Base-by-base conservation (phyloP, 2,113 vertebrate species). In the Callipepla squamata region DNA sequence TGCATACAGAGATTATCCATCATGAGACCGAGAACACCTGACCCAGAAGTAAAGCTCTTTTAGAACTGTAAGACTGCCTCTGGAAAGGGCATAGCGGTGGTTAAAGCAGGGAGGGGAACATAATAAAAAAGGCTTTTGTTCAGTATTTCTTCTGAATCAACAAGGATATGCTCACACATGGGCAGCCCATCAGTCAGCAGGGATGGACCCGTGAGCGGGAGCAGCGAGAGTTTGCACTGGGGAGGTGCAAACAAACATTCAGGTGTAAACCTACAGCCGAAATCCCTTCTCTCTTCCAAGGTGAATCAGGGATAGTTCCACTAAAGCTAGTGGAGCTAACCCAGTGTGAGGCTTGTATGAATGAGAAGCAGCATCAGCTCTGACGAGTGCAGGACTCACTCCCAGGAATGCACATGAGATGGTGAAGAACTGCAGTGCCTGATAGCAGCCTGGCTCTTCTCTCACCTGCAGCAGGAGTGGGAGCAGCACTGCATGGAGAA, bases 1-100 rank as follows among this genome's bases (percentile, higher is more conserved):
- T 78, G 75, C 59, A 87, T 92, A 28, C 72, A 17, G 57, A 83
- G 38, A 87, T 87, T 87, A 92, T 91, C 93, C 68, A 92, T 93
- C 94, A 96, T 11, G 63, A 20, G 30, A 50, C 32, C 8, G 47
- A 82, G 58, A 61, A 45, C 1, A 30, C 38, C 47, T 1, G 0
- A 79, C 65, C 75, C 72, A 44, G 22, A 86, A 74, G 55, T 2
- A 80, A 89, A 92, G 57, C 65, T 63, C 55, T 66, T 78, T 48
- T 20, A 74, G 68, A 93, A 72, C 78, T 87, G 59, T 63, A 89
- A 89, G 78, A 6, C 72, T 57, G 55, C 34, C 59, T 87, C 62
- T 72, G 87, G 42, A 85, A 92, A 85, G 67, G 38, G 59, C 2
- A 1, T 4, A 21, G 42, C 67, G 84, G 70, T 83, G 44, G 81